Evolutionary conservation across 2,113 vertebrate genomes (phyloP).

Genomic region (Pterocles gutturalis): DNA sequence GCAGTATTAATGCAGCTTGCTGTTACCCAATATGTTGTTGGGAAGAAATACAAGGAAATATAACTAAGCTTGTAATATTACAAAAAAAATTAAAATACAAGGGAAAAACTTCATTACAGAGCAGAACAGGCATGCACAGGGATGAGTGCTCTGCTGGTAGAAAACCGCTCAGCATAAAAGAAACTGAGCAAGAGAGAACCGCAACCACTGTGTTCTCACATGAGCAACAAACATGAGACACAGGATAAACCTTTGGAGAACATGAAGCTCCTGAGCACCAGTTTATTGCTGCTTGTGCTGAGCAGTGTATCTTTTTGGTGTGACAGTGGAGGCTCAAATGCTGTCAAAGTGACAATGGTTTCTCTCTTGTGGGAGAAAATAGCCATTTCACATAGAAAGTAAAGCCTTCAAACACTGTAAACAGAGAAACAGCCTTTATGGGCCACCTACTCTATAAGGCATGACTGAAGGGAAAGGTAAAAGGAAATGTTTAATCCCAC

Average conservation of each 20-base stretch:
- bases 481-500: background rate
- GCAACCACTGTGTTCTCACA: background rate
- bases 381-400: background rate
- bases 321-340: background rate
- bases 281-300: background rate
- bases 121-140: background rate
- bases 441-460: background rate
- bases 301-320: background rate
- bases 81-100: background rate
- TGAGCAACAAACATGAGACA: background rate
- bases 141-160: background rate
- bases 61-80: background rate
- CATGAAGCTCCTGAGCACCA: background rate
- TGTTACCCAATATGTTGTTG: background rate
- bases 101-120: background rate
- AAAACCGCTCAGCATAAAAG: background rate
- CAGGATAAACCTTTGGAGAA: accelerated
- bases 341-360: background rate
- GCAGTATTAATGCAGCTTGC: background rate
- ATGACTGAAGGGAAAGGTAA: background rate
- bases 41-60: background rate
- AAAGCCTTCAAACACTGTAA: background rate
- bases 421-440: background rate
- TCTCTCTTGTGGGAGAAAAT: background rate
- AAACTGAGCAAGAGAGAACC: background rate